A percentile compares a stretch with the other conserved stretches of the same genome.
Evolutionary conservation across 1,140 invertebrate species (phyloP).

Genomic region (Drosophila triauraria): DNA sequence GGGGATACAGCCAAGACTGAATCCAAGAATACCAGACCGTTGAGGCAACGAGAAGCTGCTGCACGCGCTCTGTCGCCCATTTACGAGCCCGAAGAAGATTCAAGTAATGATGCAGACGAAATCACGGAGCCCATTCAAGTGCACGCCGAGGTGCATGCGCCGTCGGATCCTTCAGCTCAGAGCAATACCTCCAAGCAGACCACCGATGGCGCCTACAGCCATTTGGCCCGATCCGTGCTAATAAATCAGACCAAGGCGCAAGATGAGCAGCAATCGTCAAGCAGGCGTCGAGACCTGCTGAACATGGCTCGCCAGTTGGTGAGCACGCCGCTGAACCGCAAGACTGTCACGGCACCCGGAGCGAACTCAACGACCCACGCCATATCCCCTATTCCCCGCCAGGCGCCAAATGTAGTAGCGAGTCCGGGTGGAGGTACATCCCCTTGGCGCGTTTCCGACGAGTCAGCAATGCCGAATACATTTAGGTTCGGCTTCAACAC

Average conservation of each 20-base stretch:
- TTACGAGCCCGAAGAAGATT: constrained; percentile 41
- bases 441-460: constrained; percentile 74
- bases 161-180: background rate
- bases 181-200: constrained; percentile 3
- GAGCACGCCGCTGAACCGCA: constrained; percentile 65
- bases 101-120: constrained; percentile 13
- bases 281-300: constrained; percentile 46
- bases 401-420: background rate
- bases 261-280: background rate
- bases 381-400: constrained; percentile 56
- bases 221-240: constrained; percentile 65
- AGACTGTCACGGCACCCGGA: background rate
- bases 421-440: constrained; percentile 33
- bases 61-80: constrained; percentile 44
- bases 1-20: background rate
- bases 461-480: constrained; percentile 56
- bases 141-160: constrained; percentile 26
- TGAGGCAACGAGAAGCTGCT: background rate
- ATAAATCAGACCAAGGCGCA: constrained; percentile 59
- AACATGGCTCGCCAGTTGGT: constrained; percentile 61
- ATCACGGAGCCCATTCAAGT: constrained; percentile 3
- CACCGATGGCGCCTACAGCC: constrained; percentile 58
- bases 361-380: constrained; percentile 1
- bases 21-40: background rate
- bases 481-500: constrained; percentile 70